phyloP scores from a whole-genome alignment of 2,797 vertebrate genomes.

The Neosilurus hyrtlii region DNA sequence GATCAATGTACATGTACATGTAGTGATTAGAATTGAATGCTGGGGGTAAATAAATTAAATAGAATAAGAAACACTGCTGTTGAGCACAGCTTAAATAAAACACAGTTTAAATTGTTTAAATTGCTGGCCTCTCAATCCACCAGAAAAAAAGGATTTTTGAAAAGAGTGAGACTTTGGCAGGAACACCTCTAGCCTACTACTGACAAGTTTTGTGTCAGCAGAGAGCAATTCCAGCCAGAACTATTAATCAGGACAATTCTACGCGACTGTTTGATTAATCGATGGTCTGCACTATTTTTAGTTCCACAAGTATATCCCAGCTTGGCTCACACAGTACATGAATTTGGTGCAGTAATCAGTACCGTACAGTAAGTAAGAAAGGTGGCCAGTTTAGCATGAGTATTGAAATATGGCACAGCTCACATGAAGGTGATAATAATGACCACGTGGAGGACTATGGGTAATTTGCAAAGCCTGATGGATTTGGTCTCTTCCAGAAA shows the following conservation, averaged over 20 bases:
- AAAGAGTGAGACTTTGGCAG: conserved; percentile 9
- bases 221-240: conserved; percentile 11
- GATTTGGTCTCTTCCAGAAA: too few species aligned
- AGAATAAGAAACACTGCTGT: conserved; percentile 10
- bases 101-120: background rate
- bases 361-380: background rate
- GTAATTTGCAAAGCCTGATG: conserved; percentile 1
- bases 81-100: background rate
- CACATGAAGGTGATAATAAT: background rate
- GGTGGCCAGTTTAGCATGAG: background rate
- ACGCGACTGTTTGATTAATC: background rate
- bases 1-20: background rate
- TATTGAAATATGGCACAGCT: background rate
- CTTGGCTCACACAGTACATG: background rate
- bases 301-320: background rate
- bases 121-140: conserved; percentile 6
- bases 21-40: background rate
- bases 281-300: conserved; percentile 14
- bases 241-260: conserved; percentile 20
- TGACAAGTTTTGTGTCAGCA: conserved; percentile 5
- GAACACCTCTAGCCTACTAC: background rate
- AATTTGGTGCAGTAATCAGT: background rate
- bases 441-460: background rate
- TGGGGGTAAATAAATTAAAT: conserved; percentile 4
- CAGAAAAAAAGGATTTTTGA: background rate